Base-by-base conservation (phyloP, 2,113 vertebrate genomes). In the Sylvia atricapilla region DNA sequence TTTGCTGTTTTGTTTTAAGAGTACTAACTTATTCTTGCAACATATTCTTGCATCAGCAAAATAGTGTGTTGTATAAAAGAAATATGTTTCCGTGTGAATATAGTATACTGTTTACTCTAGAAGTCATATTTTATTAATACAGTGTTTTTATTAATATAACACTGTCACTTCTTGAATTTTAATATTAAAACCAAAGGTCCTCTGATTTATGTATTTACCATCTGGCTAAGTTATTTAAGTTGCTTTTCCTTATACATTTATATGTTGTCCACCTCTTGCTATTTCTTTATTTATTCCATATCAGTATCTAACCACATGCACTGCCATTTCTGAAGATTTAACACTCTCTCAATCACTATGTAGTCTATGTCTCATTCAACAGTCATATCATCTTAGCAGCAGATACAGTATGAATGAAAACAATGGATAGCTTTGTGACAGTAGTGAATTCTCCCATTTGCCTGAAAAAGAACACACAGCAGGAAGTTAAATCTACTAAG, bases 161-260 rank as follows among this genome's bases (percentile, higher is more conserved):
- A 96, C 95, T 97, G 96, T 94, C 91, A 96, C 94, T 97, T 97
- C 95, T 97, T 96, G 88, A 90, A 96, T 96, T 96, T 97, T 96
- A 95, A 89, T 97, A 95, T 97, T 95, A 89, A 97, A 98, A 97
- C 96, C 77, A 87, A 97, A 97, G 94, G 83, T 97, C 68, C 76
- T 97, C 88, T 97, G 91, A 96, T 97, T 97, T 98, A 97, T 97
- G 95, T 97, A 92, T 95, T 95, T 93, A 97, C 92, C 97, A 96
- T 95, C 96, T 93, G 94, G 44, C 98, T 97, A 97, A 97, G 97
- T 95, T 97, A 96, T 97, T 98, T 98, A 94, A 97, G 97, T 98
- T 98, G 96, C 97, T 97, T 97, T 97, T 95, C 92, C 96, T 96
- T 96, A 97, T 97, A 96, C 97, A 95, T 97, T 97, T 97, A 88